These are phyloP conservation scores for Acipenser ruthenus DNA, from an alignment of 2,797 vertebrate species.

Conservation along the genomic window DNA sequence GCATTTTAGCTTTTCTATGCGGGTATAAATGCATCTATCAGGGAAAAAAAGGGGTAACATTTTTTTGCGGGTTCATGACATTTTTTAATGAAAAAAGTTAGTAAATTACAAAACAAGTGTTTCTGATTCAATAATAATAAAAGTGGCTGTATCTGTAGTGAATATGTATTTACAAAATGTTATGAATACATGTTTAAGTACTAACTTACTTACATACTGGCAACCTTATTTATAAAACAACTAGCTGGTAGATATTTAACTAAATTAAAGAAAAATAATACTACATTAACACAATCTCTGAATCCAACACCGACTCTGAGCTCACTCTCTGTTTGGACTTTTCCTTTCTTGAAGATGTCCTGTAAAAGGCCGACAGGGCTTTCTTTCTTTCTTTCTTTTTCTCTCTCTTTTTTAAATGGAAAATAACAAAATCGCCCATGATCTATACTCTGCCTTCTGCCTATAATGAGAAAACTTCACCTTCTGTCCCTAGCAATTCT, in stretches of 20 bases:
- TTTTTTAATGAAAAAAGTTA: not conserved
- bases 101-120: not conserved
- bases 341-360: conserved; percentile 14
- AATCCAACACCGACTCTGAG: too few species aligned
- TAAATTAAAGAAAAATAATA: too few species aligned
- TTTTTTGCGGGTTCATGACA: too few species aligned
- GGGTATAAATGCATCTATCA: conserved; percentile 75
- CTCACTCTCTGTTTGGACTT: too few species aligned
- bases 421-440: conserved; percentile 76
- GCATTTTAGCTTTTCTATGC: conserved; percentile 91
- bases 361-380: conserved; percentile 28
- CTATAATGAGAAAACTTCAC: conserved; percentile 91
- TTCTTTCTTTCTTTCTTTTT: conserved; percentile 19
- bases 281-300: too few species aligned
- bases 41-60: conserved; percentile 31
- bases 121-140: not conserved
- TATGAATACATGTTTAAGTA: too few species aligned
- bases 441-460: conserved; percentile 81
- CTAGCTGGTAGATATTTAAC: too few species aligned
- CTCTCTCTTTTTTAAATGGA: conserved; percentile 60
- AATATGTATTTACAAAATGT: not conserved
- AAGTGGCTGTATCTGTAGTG: not conserved
- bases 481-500: conserved; percentile 83
- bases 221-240: too few species aligned
- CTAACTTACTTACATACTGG: too few species aligned